A percentile compares a stretch with the other conserved stretches of the same genome.
Evolutionary conservation across 2,888 invertebrate species (phyloP).

Genomic region (Cerceris ruficornis): DNA sequence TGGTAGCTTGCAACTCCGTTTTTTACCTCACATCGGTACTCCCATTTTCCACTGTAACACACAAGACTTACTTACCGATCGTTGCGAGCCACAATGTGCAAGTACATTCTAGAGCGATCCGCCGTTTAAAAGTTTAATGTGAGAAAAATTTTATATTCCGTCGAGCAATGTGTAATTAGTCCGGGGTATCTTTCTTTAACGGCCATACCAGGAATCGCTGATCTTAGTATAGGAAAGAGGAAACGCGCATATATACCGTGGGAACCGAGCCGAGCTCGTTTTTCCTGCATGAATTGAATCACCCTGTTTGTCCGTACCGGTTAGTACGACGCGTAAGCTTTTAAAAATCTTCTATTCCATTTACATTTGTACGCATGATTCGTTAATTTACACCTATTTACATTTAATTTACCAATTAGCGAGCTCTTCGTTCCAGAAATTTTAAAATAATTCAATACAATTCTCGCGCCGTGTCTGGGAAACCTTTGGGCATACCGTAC

Average conservation of each 20-base stretch:
- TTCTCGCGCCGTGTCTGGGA: too few species aligned
- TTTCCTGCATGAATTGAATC: constrained; percentile 75
- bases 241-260: constrained; percentile 74
- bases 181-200: constrained; percentile 77
- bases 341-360: constrained; percentile 6
- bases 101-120: constrained; percentile 34
- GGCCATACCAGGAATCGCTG: constrained; percentile 75
- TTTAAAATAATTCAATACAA: too few species aligned
- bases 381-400: neutral
- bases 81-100: constrained; percentile 33
- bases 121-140: constrained; percentile 60
- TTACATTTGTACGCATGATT: neutral
- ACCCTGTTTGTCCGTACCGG: constrained; percentile 38
- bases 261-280: constrained; percentile 77
- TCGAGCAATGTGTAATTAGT: constrained; percentile 75
- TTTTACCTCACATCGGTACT: too few species aligned
- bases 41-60: too few species aligned
- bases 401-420: too few species aligned
- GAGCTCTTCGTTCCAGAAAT: too few species aligned
- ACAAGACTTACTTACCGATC: too few species aligned
- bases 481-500: too few species aligned
- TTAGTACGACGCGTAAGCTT: constrained; percentile 11
- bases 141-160: constrained; percentile 76
- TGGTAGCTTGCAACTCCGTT: too few species aligned
- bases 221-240: constrained; percentile 77